Conservation (phyloP, 2,113 vertebrate genomes). For the Nipponia nippon region DNA sequence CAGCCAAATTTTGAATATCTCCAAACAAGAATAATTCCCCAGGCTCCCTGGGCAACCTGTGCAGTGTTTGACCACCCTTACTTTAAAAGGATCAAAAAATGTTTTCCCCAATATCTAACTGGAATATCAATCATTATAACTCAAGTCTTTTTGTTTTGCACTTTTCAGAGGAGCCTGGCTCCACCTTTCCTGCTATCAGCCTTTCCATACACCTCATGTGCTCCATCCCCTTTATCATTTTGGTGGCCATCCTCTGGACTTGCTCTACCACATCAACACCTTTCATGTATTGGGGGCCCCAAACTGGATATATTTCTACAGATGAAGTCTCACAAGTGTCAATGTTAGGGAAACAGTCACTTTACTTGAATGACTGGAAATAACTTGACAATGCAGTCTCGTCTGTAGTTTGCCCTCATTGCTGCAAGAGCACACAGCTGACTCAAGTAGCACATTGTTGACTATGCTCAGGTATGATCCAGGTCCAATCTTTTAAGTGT, state of each 20-base stretch:
- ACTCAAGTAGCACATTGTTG: not conserved
- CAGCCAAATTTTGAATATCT: not conserved
- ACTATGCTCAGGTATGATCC: not conserved
- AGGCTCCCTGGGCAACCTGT: not conserved
- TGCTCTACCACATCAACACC: not conserved
- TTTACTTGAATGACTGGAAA: not conserved
- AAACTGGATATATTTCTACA: not conserved
- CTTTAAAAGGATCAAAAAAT: not conserved
- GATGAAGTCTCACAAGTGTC: not conserved
- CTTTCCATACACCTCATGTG: not conserved
- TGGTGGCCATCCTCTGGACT: not conserved
- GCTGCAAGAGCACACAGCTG: not conserved
- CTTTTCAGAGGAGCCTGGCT: not conserved
- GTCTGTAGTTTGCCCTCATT: not conserved
- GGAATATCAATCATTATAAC: not conserved
- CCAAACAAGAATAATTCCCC: not conserved
- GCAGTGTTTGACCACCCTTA: not conserved
- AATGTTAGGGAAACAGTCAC: fast-evolving
- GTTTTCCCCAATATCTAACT: not conserved
- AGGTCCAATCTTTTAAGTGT: not conserved
- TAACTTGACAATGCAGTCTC: not conserved
- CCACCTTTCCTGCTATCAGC: not conserved
- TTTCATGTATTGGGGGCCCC: not conserved
- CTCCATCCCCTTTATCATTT: not conserved
- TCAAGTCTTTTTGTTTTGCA: not conserved